A percentile compares a stretch with the other conserved stretches of the same genome.
Evolutionary conservation across 1,140 invertebrate genomes (phyloP).

Genomic region (Hypsibius dujardini): DNA sequence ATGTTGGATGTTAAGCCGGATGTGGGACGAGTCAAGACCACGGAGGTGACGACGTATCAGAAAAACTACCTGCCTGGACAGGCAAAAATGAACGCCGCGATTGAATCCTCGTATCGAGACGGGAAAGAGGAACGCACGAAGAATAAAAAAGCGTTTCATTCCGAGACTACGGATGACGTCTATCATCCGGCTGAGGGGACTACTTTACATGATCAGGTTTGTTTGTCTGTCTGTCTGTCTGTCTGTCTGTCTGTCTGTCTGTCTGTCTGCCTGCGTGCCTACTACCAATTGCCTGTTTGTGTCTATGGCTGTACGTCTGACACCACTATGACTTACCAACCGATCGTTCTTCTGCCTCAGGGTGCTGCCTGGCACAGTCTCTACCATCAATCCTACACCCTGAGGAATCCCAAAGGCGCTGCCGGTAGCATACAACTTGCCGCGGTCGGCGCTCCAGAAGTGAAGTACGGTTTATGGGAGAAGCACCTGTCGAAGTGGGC

Average conservation of each 20-base stretch:
- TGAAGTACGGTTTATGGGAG: background rate
- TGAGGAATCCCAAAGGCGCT: background rate
- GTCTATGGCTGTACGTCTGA: no score
- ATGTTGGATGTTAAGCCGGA: background rate
- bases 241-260: no score
- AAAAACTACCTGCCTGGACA: no score
- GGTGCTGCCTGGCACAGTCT: background rate
- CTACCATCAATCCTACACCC: conserved; percentile 2
- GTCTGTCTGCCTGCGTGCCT: no score
- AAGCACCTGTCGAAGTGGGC: background rate
- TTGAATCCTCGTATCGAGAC: background rate
- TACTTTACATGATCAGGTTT: background rate
- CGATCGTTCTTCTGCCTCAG: no score
- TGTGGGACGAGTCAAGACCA: background rate
- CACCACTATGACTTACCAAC: no score
- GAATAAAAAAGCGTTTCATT: background rate
- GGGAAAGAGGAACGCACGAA: background rate
- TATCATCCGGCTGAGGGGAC: background rate
- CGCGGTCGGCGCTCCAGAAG: background rate
- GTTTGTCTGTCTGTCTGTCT: no score
- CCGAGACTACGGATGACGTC: background rate
- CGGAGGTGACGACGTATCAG: no score
- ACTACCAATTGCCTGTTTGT: no score
- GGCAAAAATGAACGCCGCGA: background rate
- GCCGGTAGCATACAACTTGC: background rate